Base-by-base conservation (phyloP, 2,797 vertebrate genomes). In the Pangasius macronema region DNA sequence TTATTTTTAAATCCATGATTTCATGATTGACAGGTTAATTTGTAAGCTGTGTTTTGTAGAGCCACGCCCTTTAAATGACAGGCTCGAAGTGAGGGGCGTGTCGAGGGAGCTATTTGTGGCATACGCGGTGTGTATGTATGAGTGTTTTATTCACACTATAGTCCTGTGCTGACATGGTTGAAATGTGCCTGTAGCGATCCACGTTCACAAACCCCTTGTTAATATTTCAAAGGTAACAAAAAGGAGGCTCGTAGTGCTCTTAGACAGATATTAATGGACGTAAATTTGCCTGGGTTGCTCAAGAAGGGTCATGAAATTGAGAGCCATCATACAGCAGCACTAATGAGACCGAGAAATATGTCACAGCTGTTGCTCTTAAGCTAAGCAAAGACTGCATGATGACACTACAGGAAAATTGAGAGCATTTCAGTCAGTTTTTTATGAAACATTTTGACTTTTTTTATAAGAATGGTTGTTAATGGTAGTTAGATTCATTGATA, bases 331-430 rank as follows among this genome's bases (percentile, higher is more conserved):
- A 81, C 75, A 18, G 57, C 65, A 67, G 77, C 76, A 63, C 63
- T 91, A 91, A 91, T 91, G 88, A 90, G 87, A 70, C 73, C 49
- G 82, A 88, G 84, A 33, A 72, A 75, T 86, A 87, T 87, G 88
- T 89, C 87, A 87, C 83, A 90, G 89, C 89, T 84, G 85, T 87
- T 83, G 88, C 85, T 85, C 87, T 77, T 84, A 80, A 36, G 51
- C 11, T 59, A 16, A 27, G 30, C 8, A 77, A 77, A 55, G 75
- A 77, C n/a, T 53, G 20, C 5, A 42, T 81, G 22, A 79, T 79
- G 76, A 77, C 18, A 49, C 24, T n/a, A 75, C 24, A 75, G 42
- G 30, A 39, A 57, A 59, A 36, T 24, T 5, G 22, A 81, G 55
- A 81, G 22, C 49, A 77, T 77, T 51, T 59, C 33, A 42, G 5